A percentile compares a stretch with the other conserved stretches of the same genome.
Evolutionary conservation across 1,140 invertebrate species (phyloP).

Genomic region (Daktulosphaira vitifoliae): DNA sequence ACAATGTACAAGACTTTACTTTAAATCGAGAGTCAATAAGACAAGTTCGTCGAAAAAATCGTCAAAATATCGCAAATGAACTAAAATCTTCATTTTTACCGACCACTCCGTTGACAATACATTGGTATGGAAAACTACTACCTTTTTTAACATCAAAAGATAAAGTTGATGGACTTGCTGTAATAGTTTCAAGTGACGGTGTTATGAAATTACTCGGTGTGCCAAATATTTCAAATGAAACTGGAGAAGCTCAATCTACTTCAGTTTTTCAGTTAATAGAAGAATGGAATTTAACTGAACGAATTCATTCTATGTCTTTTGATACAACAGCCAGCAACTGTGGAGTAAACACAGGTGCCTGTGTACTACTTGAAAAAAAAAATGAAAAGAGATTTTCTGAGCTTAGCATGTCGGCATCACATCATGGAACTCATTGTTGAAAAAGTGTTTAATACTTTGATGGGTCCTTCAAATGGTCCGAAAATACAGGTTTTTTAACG

Average conservation of each 20-base stretch:
- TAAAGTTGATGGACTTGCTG: constrained; percentile 24
- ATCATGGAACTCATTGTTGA: too few relatives aligned
- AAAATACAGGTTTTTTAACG: too few relatives aligned
- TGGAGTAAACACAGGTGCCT: too few relatives aligned
- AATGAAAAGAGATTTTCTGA: constrained; percentile 21
- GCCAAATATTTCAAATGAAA: too few relatives aligned
- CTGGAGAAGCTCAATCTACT: constrained; percentile 7
- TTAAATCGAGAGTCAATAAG: too few relatives aligned
- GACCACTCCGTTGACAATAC: constrained; percentile 2
- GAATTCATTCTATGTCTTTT: constrained; percentile 40
- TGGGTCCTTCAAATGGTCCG: constrained; percentile 31
- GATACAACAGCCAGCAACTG: constrained; percentile 42
- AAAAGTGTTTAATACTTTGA: too few relatives aligned
- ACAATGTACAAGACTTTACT: constrained; percentile 4
- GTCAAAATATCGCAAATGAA: too few relatives aligned
- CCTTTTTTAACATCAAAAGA: constrained; percentile 32
- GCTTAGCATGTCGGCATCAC: too few relatives aligned
- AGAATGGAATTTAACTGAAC: constrained; percentile 32
- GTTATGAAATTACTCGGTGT: too few relatives aligned
- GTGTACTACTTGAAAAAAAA: constrained; percentile 32
- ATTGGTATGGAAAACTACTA: constrained; percentile 38
- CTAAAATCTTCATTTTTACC: too few relatives aligned
- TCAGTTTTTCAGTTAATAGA: constrained; percentile 2
- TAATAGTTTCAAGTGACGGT: too few relatives aligned
- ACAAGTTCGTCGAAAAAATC: too few relatives aligned